Conservation (phyloP, 2,888 invertebrate species). For the Cremastinae sp. region DNA sequence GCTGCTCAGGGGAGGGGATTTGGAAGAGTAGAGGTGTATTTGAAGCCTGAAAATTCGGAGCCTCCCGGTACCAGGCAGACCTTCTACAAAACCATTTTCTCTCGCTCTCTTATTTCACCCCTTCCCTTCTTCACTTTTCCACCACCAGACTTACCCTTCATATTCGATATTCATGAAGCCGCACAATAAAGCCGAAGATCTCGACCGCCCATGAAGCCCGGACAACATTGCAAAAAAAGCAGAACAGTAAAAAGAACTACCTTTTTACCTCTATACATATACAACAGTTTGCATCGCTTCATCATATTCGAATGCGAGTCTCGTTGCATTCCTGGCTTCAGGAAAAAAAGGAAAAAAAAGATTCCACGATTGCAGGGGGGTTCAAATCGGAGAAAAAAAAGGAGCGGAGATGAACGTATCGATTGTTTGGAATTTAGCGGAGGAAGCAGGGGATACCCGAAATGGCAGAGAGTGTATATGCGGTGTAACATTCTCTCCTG, state of each 20-base stretch:
- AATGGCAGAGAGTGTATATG: constrained; percentile 23
- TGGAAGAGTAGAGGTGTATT: background rate
- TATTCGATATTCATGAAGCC: constrained; percentile 62
- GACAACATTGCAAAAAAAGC: constrained; percentile 15
- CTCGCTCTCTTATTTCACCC: constrained; percentile 64
- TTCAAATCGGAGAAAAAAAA: constrained; percentile 40
- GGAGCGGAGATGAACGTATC: constrained; percentile 70
- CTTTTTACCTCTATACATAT: background rate
- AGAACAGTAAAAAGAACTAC: constrained; percentile 1
- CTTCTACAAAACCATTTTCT: constrained; percentile 67
- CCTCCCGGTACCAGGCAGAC: constrained; percentile 74
- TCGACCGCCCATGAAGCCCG: background rate
- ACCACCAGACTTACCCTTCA: constrained; percentile 15
- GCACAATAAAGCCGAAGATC: constrained; percentile 37
- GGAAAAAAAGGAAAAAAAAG: constrained; percentile 7
- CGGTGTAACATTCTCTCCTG: constrained; percentile 39
- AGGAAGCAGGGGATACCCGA: constrained; percentile 57
- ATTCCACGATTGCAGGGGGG: constrained; percentile 18
- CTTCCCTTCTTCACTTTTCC: constrained; percentile 41
- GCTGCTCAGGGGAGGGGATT: constrained; percentile 21
- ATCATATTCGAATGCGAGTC: constrained; percentile 7
- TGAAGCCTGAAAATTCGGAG: constrained; percentile 50
- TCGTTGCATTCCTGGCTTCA: constrained; percentile 8
- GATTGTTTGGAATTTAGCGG: constrained; percentile 76
- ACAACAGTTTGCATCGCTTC: constrained; percentile 1